Evolutionary conservation across 2,113 vertebrate genomes (phyloP), one percentile per base, ranked within the genome.

Genomic region (Melospiza georgiana): DNA sequence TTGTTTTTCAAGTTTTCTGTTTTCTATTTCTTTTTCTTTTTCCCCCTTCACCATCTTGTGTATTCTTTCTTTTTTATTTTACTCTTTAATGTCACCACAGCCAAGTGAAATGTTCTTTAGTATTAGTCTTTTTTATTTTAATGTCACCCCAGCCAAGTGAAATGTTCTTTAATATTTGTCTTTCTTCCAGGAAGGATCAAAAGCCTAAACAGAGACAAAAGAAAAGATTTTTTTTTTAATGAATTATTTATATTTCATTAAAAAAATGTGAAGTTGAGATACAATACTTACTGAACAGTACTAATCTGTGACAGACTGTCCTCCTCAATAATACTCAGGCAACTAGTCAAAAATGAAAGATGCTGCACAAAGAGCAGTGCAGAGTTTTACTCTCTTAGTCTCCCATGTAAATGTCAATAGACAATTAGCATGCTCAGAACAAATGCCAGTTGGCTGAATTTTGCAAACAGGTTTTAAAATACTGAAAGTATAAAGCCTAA

Each of bases 171-270:
- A 94, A 46, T 84, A 85, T 94, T 66, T 74, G 30, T 57, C 84
- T 95, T 96, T 54, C 90, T 61, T 87, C 58, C 83, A 48, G 67
- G 68, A 94, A 97, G 39, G 69, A 96, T 96, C 92, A 97, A 97
- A 97, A 95, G 52, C n/a, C 74, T 90, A 85, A 97, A 84, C 23
- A 63, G 46, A 0, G 8, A 95, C 65, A 58, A 69, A 66, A 91
- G 96, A 97, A 71, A 55, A 14, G 4, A 28, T 69, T 86, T 86
- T 69, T 69, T 86, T 86, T 94, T 96, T 83, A 2, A 95, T 96
- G 44, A 89, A 94, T 91, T 88, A 85, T 97, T 96, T 87, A 94
- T 96, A 77, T 95, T 95, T 97, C 74, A 78, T 49, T 55, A 31
- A 89, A 93, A 95, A 69, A 94, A 73, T 69, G 71, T 51, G 62